A percentile compares a stretch with the other conserved stretches of the same genome.
Conservation (phyloP, 1,140 invertebrate species). For the Pristionchus pacificus region DNA sequence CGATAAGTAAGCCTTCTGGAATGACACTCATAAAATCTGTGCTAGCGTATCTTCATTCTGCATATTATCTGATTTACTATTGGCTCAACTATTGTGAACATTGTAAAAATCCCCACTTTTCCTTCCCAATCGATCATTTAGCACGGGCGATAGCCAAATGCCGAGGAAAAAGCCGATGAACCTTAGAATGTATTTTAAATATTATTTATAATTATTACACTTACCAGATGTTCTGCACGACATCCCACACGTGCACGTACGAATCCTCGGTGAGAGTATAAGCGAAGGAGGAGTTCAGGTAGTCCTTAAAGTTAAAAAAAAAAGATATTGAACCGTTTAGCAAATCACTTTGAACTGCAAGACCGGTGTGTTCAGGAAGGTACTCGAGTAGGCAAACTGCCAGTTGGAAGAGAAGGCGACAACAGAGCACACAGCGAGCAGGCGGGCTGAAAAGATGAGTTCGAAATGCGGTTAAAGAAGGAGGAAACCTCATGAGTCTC, state of each 20-base stretch:
- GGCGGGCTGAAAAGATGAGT: no score
- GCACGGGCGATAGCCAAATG: conserved; percentile 28
- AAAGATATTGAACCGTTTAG: background rate
- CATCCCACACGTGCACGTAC: conserved; percentile 17
- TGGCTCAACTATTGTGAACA: no score
- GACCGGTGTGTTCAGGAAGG: conserved; percentile 38
- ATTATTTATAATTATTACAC: background rate
- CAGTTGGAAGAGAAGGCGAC: conserved; percentile 30
- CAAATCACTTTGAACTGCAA: conserved; percentile 28
- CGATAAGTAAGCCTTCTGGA: conserved; percentile 38
- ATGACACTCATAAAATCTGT: conserved; percentile 12
- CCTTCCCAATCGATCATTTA: conserved; percentile 38
- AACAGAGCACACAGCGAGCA: background rate
- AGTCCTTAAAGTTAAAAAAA: conserved; percentile 3
- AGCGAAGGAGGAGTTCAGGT: conserved; percentile 14
- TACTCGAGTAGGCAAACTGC: conserved; percentile 32
- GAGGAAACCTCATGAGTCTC: no score
- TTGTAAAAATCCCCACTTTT: conserved; percentile 26
- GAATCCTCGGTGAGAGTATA: conserved; percentile 2
- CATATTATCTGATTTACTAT: no score
- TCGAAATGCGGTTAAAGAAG: no score
- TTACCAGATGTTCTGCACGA: conserved; percentile 22
- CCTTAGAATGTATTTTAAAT: conserved; percentile 10
- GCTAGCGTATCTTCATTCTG: background rate
- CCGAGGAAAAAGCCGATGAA: conserved; percentile 40